Percentiles rank a stretch among this genome's conserved stretches.
These are phyloP conservation scores for Drosophila chauvacae DNA, from an alignment of 1,140 invertebrate genomes.

Conservation along the genomic window DNA sequence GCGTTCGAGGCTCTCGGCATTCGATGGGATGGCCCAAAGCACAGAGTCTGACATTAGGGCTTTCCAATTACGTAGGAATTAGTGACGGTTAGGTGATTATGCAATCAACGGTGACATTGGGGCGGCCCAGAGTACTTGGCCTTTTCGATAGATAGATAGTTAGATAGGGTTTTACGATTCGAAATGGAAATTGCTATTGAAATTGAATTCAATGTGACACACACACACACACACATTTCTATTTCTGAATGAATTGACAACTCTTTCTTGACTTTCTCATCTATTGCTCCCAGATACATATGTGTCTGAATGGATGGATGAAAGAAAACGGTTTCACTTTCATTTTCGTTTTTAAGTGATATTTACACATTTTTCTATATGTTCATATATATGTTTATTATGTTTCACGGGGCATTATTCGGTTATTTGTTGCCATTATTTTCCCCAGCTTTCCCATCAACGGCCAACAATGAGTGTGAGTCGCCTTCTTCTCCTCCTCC, in stretches of 20 bases:
- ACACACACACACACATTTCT: slow-evolving; percentile 15
- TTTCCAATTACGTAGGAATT: slow-evolving; percentile 49
- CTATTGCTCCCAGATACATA: slow-evolving; percentile 14
- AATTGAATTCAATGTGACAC: slow-evolving; percentile 26
- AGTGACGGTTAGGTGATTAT: slow-evolving; percentile 38
- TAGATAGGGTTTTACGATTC: slow-evolving; percentile 1
- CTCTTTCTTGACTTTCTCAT: slow-evolving; percentile 48
- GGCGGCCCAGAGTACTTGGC: slow-evolving; percentile 9
- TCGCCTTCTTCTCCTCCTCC: background rate
- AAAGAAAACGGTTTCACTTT: slow-evolving; percentile 57
- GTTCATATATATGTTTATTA: slow-evolving; percentile 36
- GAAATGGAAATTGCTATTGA: slow-evolving; percentile 28
- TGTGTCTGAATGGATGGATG: slow-evolving; percentile 20
- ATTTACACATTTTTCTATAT: slow-evolving; percentile 47
- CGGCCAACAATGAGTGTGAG: slow-evolving; percentile 16
- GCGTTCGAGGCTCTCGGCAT: slow-evolving; percentile 1
- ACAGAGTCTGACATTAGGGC: slow-evolving; percentile 43
- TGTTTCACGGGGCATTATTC: slow-evolving; percentile 44
- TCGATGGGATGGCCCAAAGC: slow-evolving; percentile 16
- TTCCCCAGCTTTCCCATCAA: slow-evolving; percentile 42
- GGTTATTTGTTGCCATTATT: slow-evolving; percentile 55
- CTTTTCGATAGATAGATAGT: slow-evolving; percentile 7
- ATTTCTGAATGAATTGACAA: slow-evolving; percentile 42
- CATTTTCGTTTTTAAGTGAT: slow-evolving; percentile 51
- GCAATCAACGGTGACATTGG: slow-evolving; percentile 39